Base-by-base conservation (phyloP, 2,113 vertebrate species). In the Paralichthys olivaceus region DNA sequence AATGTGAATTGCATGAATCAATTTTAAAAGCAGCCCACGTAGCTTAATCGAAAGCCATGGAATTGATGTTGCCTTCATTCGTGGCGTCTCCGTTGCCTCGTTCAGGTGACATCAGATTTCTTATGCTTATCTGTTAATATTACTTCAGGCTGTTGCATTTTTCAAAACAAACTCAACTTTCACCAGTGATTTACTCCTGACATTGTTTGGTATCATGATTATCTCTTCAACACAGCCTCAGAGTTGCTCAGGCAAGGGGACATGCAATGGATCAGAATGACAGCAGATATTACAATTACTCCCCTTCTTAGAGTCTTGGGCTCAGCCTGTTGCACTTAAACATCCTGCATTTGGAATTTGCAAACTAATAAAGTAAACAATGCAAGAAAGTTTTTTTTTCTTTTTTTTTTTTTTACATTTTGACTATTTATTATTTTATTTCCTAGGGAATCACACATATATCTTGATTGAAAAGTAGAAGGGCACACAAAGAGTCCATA, bases 151-250 rank as follows among this genome's bases (percentile, higher is more conserved):
- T 43, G 19, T 2, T 22, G 12, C 9, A 28, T 54, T 55, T 34
- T 70, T 43, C 64, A 70, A 45, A 54, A 61, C 28, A 67, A 0
- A n/a, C 54, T 56, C 13, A 17, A 56, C 28, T 3, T 59, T 59
- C 17, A 59, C 7, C 56, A 29, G 25, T 15, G 15, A 57, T 57
- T 58, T 32, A 20, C 14, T 20, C 13, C 56, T 29, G 2, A 28
- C 6, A 9, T 29, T 29, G 25, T 57, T 57, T 29, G 55, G 25
- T 57, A 12, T 19, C 23, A 56, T 23, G 51, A 54, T 17, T 26
- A 29, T 19, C 28, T 7, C 14, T n/a, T 29, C 28, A 32, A 3
- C 4, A 11, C 8, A 4, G 29, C 0, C 57, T 34, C 2, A 7
- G 17, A 29, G 28, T 32, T 1, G 2, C 17, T 60, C 0, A 28